Conservation (phyloP, 2,888 invertebrate species). For the Lycophotia porphyrea region DNA sequence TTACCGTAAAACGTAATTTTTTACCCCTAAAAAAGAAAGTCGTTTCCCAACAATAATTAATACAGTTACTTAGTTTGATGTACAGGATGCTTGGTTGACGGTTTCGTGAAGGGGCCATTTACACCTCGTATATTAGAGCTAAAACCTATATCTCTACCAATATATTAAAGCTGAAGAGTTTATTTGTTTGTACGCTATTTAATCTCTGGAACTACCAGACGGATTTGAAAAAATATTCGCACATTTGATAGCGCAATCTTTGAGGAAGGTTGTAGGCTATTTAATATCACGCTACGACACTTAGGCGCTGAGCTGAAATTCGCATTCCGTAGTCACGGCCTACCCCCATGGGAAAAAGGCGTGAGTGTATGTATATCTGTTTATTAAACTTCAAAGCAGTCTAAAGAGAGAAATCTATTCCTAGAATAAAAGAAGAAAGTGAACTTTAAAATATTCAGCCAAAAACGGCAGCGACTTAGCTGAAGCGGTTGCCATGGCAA, state of each 20-base stretch:
- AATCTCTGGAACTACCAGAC: too few relatives aligned
- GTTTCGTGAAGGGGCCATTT: too few relatives aligned
- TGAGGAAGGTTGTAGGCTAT: not conserved
- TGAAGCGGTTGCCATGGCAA: conserved; percentile 51
- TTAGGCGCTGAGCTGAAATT: not conserved
- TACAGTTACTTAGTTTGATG: not conserved
- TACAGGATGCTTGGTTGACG: not conserved
- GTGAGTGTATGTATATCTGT: not conserved
- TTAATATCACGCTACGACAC: not conserved
- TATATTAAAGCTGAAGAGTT: too few relatives aligned
- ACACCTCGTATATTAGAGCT: too few relatives aligned
- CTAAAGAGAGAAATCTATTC: not conserved
- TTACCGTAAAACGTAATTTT: too few relatives aligned
- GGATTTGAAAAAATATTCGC: too few relatives aligned
- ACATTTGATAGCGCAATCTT: too few relatives aligned
- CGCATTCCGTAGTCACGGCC: not conserved
- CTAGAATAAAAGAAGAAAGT: conserved; percentile 12
- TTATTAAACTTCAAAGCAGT: not conserved
- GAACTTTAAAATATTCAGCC: conserved; percentile 42
- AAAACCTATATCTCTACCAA: too few relatives aligned
- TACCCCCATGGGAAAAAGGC: too few relatives aligned
- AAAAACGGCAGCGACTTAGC: conserved; percentile 30
- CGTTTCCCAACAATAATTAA: too few relatives aligned
- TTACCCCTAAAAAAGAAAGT: too few relatives aligned
- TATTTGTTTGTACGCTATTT: too few relatives aligned